These are phyloP conservation scores for Choristoneura fumiferana DNA, from an alignment of 1,140 invertebrate species.

Conservation along the genomic window DNA sequence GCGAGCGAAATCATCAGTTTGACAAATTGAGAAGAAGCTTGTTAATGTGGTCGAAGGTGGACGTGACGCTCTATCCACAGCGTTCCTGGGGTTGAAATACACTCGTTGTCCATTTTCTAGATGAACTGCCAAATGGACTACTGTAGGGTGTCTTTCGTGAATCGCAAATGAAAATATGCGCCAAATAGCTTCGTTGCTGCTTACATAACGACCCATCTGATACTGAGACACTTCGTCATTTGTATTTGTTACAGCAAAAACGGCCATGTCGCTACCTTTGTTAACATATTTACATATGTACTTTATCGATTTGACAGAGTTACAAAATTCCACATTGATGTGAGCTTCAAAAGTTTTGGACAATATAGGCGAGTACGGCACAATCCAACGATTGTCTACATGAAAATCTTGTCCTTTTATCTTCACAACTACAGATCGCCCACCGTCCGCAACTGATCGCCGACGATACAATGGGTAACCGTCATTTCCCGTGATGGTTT, in stretches of 20 bases:
- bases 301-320: conserved; percentile 77
- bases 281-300: conserved; percentile 76
- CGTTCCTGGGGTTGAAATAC: conserved; percentile 54
- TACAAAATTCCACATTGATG: conserved; percentile 76
- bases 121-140: conserved; percentile 65
- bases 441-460: too few species aligned
- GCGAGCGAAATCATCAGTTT: conserved; percentile 49
- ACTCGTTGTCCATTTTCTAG: conserved; percentile 64
- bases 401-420: not conserved
- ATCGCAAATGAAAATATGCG: conserved; percentile 64
- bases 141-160: conserved; percentile 63
- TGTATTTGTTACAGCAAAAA: conserved; percentile 40
- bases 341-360: conserved; percentile 71
- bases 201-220: conserved; percentile 60
- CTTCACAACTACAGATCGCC: too few species aligned
- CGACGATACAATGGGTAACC: too few species aligned
- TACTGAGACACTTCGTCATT: conserved; percentile 46
- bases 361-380: conserved; percentile 29
- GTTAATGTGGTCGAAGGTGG: conserved; percentile 61
- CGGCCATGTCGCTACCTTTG: conserved; percentile 64
- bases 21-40: conserved; percentile 58
- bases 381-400: too few species aligned
- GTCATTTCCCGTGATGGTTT: too few species aligned
- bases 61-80: conserved; percentile 28
- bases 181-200: conserved; percentile 69